Evolutionary conservation across 1,140 invertebrate species (phyloP).

Genomic region (Tachypleus tridentatus): DNA sequence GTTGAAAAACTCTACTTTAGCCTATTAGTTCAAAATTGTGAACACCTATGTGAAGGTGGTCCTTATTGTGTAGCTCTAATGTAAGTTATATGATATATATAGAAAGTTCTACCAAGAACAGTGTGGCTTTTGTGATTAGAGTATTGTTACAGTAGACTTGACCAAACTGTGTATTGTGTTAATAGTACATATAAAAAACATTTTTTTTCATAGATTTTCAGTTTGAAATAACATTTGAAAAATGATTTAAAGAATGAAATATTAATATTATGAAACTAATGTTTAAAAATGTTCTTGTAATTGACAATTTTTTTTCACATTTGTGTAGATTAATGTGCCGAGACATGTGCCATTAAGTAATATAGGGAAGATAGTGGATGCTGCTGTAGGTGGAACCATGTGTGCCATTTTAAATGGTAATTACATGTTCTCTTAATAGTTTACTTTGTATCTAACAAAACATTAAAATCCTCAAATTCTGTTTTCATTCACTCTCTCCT

Average conservation of each 20-base stretch:
- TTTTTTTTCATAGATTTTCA: too few relatives aligned
- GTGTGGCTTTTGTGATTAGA: too few relatives aligned
- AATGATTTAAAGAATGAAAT: background rate
- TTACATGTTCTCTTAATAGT: conserved; percentile 1
- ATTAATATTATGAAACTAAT: background rate
- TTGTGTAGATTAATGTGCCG: conserved; percentile 45
- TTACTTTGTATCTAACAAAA: background rate
- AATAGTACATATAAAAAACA: too few relatives aligned
- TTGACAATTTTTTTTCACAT: conserved; percentile 4
- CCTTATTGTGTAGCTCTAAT: too few relatives aligned
- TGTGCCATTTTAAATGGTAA: conserved; percentile 71
- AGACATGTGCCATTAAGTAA: conserved; percentile 46
- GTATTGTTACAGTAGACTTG: too few relatives aligned
- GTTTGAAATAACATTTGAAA: too few relatives aligned
- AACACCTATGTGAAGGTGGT: too few relatives aligned
- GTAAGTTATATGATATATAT: too few relatives aligned
- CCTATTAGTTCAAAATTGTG: too few relatives aligned
- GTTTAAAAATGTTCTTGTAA: background rate
- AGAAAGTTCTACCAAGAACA: too few relatives aligned
- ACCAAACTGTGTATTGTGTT: too few relatives aligned
- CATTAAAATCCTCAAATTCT: background rate
- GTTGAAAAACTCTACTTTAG: too few relatives aligned
- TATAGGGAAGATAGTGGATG: conserved; percentile 62
- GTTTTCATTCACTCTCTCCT: background rate
- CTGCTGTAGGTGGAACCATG: conserved; percentile 73